Evolutionary conservation across 2,888 invertebrate genomes (phyloP).

Genomic region (Saturnia pavonia): DNA sequence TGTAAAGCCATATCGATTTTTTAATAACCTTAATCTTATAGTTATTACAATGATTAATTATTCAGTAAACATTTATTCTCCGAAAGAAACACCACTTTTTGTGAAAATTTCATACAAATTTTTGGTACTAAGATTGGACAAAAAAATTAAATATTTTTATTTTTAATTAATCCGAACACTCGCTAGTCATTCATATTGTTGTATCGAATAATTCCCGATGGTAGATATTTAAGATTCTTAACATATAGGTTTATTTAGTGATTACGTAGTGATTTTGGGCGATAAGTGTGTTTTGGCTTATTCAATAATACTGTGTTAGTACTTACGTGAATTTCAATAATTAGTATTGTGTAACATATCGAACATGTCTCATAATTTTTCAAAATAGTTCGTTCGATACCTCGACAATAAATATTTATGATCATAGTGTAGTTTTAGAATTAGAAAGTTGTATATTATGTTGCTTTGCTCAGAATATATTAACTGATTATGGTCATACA

Average conservation of each 20-base stretch:
- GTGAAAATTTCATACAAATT: background rate
- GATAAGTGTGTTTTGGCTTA: background rate
- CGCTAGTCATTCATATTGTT: slow-evolving; percentile 4
- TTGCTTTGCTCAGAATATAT: slow-evolving; percentile 27
- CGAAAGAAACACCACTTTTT: background rate
- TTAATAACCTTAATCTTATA: too few species aligned
- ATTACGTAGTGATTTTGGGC: slow-evolving; percentile 14
- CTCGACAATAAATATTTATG: slow-evolving; percentile 47
- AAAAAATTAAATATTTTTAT: too few species aligned
- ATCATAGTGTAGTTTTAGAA: slow-evolving; percentile 33
- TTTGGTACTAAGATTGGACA: background rate
- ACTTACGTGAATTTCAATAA: slow-evolving; percentile 12
- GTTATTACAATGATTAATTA: too few species aligned
- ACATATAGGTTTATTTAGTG: slow-evolving; percentile 5
- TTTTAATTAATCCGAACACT: background rate
- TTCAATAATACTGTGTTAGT: slow-evolving; percentile 11
- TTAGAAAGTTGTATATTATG: slow-evolving; percentile 35
- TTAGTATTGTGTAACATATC: slow-evolving; percentile 6
- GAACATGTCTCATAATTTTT: slow-evolving; percentile 24
- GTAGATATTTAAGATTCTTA: slow-evolving; percentile 11
- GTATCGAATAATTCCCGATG: background rate
- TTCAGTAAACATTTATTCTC: background rate
- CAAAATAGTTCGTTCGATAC: slow-evolving; percentile 10
- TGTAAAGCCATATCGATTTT: too few species aligned
- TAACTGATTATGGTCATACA: slow-evolving; percentile 5